Conservation (phyloP, 1,140 invertebrate genomes). For the Drosophila subpulchrella region DNA sequence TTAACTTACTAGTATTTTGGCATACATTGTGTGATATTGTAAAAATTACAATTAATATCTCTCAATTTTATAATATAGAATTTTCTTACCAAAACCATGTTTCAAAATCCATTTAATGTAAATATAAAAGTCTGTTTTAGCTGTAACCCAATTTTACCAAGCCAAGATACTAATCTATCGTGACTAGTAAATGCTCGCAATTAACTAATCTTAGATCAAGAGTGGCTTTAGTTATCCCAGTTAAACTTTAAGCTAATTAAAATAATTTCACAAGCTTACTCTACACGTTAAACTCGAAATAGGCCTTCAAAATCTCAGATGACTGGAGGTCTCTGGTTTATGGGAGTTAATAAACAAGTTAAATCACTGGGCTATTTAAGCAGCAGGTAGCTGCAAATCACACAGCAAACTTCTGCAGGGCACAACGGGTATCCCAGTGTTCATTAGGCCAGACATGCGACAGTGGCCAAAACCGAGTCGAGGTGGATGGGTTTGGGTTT, state of each 20-base stretch:
- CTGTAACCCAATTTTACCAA: neutral
- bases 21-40: too few relatives aligned
- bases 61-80: too few relatives aligned
- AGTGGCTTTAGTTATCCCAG: neutral
- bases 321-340: slow-evolving; percentile 8
- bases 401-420: slow-evolving; percentile 8
- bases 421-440: slow-evolving; percentile 30
- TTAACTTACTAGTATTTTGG: too few relatives aligned
- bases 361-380: slow-evolving; percentile 24
- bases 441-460: slow-evolving; percentile 58
- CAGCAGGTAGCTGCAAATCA: slow-evolving; percentile 15
- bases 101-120: neutral
- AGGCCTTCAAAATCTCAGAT: slow-evolving; percentile 5
- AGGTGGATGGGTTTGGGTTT: too few relatives aligned
- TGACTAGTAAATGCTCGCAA: neutral
- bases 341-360: slow-evolving; percentile 22
- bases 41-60: too few relatives aligned
- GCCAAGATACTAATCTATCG: neutral
- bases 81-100: neutral
- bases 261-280: neutral
- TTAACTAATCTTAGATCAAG: neutral
- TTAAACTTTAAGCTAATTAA: neutral
- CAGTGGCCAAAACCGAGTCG: slow-evolving; percentile 19
- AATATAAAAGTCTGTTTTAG: neutral
- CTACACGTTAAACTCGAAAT: neutral